A percentile compares a stretch with the other conserved stretches of the same genome.
Conservation (phyloP, 1,140 invertebrate species). For the Ridgeia piscesae region DNA sequence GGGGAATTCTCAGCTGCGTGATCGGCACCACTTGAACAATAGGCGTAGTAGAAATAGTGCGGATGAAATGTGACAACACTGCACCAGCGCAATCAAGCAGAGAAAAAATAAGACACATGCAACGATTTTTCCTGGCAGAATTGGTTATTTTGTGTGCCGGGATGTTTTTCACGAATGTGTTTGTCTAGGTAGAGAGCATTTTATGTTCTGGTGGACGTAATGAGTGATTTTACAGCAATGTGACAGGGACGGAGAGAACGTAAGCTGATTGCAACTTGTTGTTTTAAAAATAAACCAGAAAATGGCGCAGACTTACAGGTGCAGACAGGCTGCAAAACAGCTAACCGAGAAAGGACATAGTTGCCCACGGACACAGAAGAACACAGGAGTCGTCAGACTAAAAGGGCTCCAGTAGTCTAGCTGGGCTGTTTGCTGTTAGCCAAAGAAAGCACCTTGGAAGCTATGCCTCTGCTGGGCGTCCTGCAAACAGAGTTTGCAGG, state of each 20-base stretch:
- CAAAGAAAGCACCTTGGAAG: too few species aligned
- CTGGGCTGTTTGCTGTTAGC: too few species aligned
- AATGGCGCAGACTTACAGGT: neutral
- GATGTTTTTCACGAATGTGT: neutral
- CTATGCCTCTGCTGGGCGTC: too few species aligned
- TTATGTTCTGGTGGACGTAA: neutral
- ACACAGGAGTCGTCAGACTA: too few species aligned
- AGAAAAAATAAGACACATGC: neutral
- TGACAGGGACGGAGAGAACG: neutral
- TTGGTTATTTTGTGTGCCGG: neutral
- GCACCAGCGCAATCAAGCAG: neutral
- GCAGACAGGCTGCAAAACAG: too few species aligned
- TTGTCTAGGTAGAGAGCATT: neutral
- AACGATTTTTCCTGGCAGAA: neutral
- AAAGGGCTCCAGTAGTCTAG: too few species aligned
- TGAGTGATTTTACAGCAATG: too few species aligned
- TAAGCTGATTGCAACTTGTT: neutral
- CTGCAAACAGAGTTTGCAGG: too few species aligned
- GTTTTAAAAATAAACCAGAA: neutral
- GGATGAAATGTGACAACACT: neutral
- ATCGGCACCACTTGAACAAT: neutral
- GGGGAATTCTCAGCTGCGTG: neutral
- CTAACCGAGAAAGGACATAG: too few species aligned
- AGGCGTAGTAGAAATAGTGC: neutral
- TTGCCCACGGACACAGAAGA: too few species aligned